These are phyloP conservation scores for Uloborus diversus DNA, from an alignment of 1,140 invertebrate genomes.

Conservation along the genomic window DNA sequence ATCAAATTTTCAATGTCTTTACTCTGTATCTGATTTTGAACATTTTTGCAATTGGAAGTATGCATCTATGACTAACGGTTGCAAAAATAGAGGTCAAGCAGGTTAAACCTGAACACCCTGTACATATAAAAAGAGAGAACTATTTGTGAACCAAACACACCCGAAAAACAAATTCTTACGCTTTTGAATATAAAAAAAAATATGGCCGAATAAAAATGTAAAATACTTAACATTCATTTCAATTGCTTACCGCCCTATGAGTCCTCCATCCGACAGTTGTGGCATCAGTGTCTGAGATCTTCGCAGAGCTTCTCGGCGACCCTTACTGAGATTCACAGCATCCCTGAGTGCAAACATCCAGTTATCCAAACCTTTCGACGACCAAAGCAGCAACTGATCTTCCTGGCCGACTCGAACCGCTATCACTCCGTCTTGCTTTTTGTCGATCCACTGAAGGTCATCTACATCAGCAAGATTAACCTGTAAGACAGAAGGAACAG, in stretches of 20 bases:
- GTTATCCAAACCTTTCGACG: conserved; percentile 61
- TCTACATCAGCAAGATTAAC: conserved; percentile 74
- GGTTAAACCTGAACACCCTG: too few relatives aligned
- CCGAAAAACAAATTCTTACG: too few relatives aligned
- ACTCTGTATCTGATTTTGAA: too few relatives aligned
- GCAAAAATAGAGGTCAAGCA: too few relatives aligned
- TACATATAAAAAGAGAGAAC: too few relatives aligned
- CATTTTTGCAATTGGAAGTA: too few relatives aligned
- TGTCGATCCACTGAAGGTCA: conserved; percentile 73
- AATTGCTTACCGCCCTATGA: conserved; percentile 43
- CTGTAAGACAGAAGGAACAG: conserved; percentile 60
- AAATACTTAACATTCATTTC: too few relatives aligned
- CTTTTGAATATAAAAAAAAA: too few relatives aligned
- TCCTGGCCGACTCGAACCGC: conserved; percentile 62
- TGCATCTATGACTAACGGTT: too few relatives aligned
- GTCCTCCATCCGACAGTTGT: conserved; percentile 45
- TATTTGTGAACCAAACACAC: too few relatives aligned
- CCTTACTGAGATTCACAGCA: conserved; percentile 59
- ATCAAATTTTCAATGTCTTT: too few relatives aligned
- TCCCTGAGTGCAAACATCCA: conserved; percentile 59
- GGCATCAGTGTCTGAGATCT: conserved; percentile 58
- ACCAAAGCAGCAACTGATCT: conserved; percentile 71
- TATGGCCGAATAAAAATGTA: too few relatives aligned
- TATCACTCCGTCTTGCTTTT: conserved; percentile 71
- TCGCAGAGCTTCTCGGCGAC: conserved; percentile 58